Percentiles rank a stretch among this genome's conserved stretches.
Conservation (phyloP, 2,797 vertebrate genomes). For the Lycodopsis pacificus region DNA sequence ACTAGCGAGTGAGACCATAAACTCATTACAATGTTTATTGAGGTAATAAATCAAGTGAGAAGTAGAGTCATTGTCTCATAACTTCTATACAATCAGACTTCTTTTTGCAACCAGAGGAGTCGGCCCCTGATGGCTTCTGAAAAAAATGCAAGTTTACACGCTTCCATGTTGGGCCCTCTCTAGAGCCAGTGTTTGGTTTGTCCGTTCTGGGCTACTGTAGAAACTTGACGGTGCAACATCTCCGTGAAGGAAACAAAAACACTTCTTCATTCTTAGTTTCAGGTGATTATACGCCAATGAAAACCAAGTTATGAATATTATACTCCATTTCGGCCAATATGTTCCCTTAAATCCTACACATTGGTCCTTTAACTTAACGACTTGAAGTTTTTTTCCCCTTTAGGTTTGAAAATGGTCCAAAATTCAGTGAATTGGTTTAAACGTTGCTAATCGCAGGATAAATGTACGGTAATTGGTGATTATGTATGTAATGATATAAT, state of each 20-base stretch:
- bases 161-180: not conserved
- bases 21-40: too few relatives aligned
- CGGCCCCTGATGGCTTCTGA: not conserved
- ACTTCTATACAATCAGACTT: not conserved
- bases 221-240: not conserved
- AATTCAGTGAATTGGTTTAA: not conserved
- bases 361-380: not conserved
- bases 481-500: conserved; percentile 6
- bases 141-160: not conserved
- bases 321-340: not conserved
- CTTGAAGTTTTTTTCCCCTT: not conserved
- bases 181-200: not conserved
- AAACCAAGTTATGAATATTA: not conserved
- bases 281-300: not conserved
- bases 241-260: not conserved
- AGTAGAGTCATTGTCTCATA: not conserved
- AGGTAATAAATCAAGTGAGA: too few relatives aligned
- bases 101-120: not conserved
- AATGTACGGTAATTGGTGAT: not conserved
- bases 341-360: not conserved
- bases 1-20: too few relatives aligned
- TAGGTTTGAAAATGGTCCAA: not conserved
- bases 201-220: not conserved
- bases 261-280: too few relatives aligned
- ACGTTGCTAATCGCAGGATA: not conserved